Base-by-base conservation (phyloP, 2,888 invertebrate species). In the Rugalucina vietnamica region DNA sequence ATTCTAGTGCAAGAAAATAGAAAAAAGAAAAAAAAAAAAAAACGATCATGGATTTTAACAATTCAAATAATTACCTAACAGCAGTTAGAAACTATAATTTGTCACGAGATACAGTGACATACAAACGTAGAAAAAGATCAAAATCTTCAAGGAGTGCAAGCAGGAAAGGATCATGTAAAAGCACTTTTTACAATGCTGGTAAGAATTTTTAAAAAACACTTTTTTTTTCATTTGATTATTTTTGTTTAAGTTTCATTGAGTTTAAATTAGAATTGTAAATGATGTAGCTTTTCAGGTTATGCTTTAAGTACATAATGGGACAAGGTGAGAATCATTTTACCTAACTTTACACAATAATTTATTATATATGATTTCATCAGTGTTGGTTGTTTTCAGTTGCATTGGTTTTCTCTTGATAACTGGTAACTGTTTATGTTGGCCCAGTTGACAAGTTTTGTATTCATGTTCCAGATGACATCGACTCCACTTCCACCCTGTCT, bases 401-500 rank as follows among this genome's bases (percentile, higher is more conserved):
- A n/a, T n/a, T n/a, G n/a, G n/a, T n/a, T n/a, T n/a, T n/a, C n/a
- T n/a, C n/a, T n/a, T n/a, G n/a, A n/a, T n/a, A n/a, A n/a, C n/a
- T n/a, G n/a, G n/a, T n/a, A n/a, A n/a, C n/a, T n/a, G n/a, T n/a
- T n/a, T n/a, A n/a, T n/a, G 43, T 43, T 43, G 43, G 43, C 18
- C 43, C 43, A 43, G 43, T 43, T 8, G 8, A 18, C 10, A 12
- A 43, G 43, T 43, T 43, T 43, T 12, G 18, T 43, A n/a, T n/a
- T n/a, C n/a, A n/a, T 65, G 32, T 65, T 65, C 10, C 82, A 91
- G 90, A 90, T 90, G 91, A 91, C 72, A 73, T 87, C 27, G 89
- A 91, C 21, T 85, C 86, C 43, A 83, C 87, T 18, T 81, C 87
- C 54, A 79, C 89, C 10, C 71, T 90, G 60, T 90, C 91, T 32